Evolutionary conservation across 2,888 invertebrate genomes (phyloP).

Genomic region (Troides oblongomaculatus): DNA sequence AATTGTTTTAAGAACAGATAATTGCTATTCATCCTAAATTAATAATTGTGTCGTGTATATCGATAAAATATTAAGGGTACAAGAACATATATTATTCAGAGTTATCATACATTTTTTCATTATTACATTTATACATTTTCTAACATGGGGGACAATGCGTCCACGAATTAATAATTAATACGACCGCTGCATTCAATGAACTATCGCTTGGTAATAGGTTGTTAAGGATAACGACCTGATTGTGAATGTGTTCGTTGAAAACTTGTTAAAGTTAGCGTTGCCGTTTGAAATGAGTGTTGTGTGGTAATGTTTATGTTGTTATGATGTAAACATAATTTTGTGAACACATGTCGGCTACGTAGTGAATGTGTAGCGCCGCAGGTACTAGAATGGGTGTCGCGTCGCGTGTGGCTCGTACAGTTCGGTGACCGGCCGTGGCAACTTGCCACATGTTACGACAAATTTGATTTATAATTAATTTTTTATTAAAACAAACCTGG

Average conservation of each 20-base stretch:
- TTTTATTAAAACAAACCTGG: conserved; percentile 1
- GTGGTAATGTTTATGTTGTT: conserved; percentile 7
- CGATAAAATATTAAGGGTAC: no score
- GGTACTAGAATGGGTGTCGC: conserved; percentile 28
- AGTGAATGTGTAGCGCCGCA: conserved; percentile 32
- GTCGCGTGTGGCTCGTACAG: conserved; percentile 38
- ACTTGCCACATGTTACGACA: conserved; percentile 41
- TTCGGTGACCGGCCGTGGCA: conserved; percentile 69
- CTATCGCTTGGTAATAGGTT: conserved; percentile 2
- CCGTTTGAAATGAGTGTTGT: conserved; percentile 12
- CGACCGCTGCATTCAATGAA: conserved; percentile 18
- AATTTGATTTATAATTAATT: conserved; percentile 18
- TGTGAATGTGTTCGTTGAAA: conserved; percentile 15
- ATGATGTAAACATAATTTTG: conserved; percentile 10
- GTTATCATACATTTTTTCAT: no score
- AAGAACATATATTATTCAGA: no score
- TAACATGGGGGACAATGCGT: conserved; percentile 10
- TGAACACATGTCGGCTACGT: conserved; percentile 21
- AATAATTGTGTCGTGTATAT: no score
- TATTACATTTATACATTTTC: not conserved
- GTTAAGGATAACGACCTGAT: conserved; percentile 23
- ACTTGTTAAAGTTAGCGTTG: conserved; percentile 17
- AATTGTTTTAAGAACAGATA: no score
- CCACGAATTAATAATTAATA: conserved; percentile 19
- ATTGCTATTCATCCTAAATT: no score